Base-by-base conservation (phyloP, 1,140 invertebrate genomes). In the Bradysia coprophila region DNA sequence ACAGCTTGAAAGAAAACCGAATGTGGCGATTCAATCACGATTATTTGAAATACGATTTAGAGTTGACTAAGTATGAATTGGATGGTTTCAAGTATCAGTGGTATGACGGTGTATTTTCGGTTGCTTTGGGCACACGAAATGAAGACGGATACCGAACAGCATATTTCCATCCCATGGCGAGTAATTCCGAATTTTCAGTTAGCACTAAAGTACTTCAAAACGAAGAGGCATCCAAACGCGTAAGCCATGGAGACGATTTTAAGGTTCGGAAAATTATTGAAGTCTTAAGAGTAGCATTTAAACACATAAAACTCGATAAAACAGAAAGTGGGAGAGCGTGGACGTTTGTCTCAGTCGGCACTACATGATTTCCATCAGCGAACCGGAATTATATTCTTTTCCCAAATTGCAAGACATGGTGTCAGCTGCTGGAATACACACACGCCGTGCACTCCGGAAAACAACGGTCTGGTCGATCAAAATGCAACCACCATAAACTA, bases 1-100 rank as follows among this genome's bases (percentile, higher is more conserved):
- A n/a, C 24, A 71, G 67, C 28, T 62, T 72, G 44, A 67, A 65
- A 21, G 55, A 68, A 1, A 69, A 72, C 46, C 66, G 69, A 20
- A 76, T 76, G 4, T 84, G 78, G 78, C 60, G 76, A 42, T 65
- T 81, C 2, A 57, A 61, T 21, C 79, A 85, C 47, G 78, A 81
- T 48, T 84, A 72, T 53, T 83, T 83, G 52, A 64, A 69, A 50
- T 72, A 81, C 36, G 79, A 82, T 55, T 77, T 80, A 1, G 48
- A 72, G 1, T 59, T 68, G 38, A 76, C 79, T 0, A 77, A 78
- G 50, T 71, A 80, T 47, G 68, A 69, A 40, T 68, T 83, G 24
- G 71, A 67, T 28, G 73, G 71, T 3, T 63, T 71, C 39, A 57
- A 62, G 2, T 81, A 80, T 51, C 75, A 78, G 54, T 81, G 78